phyloP scores from a whole-genome alignment of 2,113 vertebrate species.

The Leucoraja erinaceus region DNA sequence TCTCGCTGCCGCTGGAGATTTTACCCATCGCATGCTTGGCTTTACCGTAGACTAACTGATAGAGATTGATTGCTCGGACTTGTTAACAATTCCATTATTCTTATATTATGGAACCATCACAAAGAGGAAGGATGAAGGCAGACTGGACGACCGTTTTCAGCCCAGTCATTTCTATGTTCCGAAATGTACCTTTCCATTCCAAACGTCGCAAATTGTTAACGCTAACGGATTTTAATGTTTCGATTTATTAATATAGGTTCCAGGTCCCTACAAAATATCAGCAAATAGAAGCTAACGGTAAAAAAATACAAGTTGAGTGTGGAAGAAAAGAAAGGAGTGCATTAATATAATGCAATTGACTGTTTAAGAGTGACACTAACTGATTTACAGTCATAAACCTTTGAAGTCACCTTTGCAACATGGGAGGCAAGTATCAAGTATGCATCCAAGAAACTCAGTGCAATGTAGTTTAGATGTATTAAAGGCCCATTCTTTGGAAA shows the following conservation, averaged over 20 bases:
- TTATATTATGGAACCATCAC: neutral
- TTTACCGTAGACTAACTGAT: neutral
- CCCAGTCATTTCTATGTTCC: neutral
- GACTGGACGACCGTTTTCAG: neutral
- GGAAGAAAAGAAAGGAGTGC: neutral
- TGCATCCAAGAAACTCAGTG: too few species aligned
- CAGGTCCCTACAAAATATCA: neutral
- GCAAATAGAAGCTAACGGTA: neutral
- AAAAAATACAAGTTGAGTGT: neutral
- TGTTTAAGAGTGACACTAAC: too few species aligned
- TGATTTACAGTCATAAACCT: too few species aligned
- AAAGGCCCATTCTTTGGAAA: too few species aligned
- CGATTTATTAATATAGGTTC: too few species aligned
- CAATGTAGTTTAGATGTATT: too few species aligned
- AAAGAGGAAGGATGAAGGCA: neutral
- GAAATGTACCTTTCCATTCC: neutral
- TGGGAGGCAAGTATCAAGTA: too few species aligned
- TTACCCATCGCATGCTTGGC: neutral
- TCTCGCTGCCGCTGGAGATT: neutral
- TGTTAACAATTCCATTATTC: neutral
- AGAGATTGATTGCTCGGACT: conserved; percentile 14
- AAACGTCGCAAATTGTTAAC: neutral
- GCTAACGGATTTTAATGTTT: neutral
- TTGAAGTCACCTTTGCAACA: too few species aligned
- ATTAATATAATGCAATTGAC: too few species aligned